Evolutionary conservation across 2,797 vertebrate species (phyloP), one percentile per base, ranked within the genome.

Genomic region (Chaetophractus vellerosus): DNA sequence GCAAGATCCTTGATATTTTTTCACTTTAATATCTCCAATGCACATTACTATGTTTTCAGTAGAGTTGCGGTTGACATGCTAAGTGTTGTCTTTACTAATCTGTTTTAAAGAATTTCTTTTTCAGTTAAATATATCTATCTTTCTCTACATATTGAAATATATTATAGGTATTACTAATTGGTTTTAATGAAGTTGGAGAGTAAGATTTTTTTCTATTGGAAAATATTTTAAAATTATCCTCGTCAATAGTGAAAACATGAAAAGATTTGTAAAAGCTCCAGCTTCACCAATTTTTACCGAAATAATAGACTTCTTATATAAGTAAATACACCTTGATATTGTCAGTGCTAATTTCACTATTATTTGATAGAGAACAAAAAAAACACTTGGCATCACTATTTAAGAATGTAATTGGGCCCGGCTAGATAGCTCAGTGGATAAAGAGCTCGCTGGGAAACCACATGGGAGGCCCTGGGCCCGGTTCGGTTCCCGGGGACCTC

Each of bases 181-280:
- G 7, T 64, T 23, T 61, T 86, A 76, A 69, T 90, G 81, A 93
- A 88, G 18, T 72, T 90, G 86, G 59, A 10, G 4, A n/a, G 3
- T 57, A 78, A 88, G 18, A 18, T 12, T 66, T 83, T 87, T 88
- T 93, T 24, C 4, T 88, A 16, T 5, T 38, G 89, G 21, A 45
- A 93, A 86, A 36, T 48, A 76, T 68, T 57, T 93, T 50, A 38
- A 79, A 80, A 76, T 59, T 92, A 88, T 92, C 74, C 18, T 72
- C 71, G 18, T 66, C 31, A 86, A 57, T 84, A 26, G 26, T 81
- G 66, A 81, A 68, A 95, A 16, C 16, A 72, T 19, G 19, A 85
- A 5, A 45, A 8, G 31, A 82, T 38, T 85, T 57, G n/a, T 19
- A 84, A 93, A 88, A 75, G 61, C 59, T 59, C 81, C 64, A 66